Conservation (phyloP, 2,797 vertebrate species). For the Sebastes trivittatus region DNA sequence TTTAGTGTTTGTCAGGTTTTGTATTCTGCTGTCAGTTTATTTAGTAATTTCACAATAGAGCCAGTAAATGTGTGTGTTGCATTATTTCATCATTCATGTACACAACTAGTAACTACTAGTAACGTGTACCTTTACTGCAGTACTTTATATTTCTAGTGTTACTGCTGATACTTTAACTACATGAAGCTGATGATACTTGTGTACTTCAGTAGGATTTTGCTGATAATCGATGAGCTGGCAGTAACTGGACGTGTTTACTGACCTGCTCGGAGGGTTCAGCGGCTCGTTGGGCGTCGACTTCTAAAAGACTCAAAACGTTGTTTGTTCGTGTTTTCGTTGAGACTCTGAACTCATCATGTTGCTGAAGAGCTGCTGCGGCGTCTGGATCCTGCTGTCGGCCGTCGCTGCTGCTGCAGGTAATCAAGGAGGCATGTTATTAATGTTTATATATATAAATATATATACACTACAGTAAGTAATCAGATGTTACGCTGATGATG, state of each 20-base stretch:
- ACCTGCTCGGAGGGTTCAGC: neutral
- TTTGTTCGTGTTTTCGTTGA: neutral
- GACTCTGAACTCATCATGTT: slow-evolving; percentile 38
- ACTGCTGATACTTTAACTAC: neutral
- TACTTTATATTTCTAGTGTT: neutral
- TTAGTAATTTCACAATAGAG: neutral
- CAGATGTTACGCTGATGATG: no score
- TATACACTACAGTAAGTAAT: no score
- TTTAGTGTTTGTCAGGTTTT: neutral
- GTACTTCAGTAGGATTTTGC: neutral
- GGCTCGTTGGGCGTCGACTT: neutral
- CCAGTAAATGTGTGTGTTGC: neutral
- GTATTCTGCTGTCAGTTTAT: neutral
- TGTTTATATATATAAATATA: no score
- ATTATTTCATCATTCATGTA: neutral
- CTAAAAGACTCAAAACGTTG: neutral
- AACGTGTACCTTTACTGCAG: no score
- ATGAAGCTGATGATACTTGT: neutral
- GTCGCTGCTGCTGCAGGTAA: slow-evolving; percentile 47
- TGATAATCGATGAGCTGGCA: neutral
- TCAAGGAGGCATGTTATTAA: no score
- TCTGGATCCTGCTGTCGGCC: slow-evolving; percentile 25
- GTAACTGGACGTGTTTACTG: neutral
- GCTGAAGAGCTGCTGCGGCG: slow-evolving; percentile 31
- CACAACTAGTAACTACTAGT: neutral